Percentiles rank a stretch among this genome's conserved stretches.
phyloP scores from a whole-genome alignment of 2,888 invertebrate species.

The Tethea ocularis region DNA sequence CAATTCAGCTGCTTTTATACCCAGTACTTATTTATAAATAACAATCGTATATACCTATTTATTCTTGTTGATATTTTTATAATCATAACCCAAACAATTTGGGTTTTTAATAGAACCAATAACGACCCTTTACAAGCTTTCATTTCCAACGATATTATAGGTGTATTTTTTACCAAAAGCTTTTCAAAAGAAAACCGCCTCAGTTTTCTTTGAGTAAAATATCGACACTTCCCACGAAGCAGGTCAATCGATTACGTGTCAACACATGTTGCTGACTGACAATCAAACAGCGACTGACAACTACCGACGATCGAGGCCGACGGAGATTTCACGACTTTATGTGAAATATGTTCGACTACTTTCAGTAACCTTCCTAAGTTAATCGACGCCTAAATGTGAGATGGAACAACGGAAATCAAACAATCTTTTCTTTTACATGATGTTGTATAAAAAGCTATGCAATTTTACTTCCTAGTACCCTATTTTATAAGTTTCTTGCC shows the following conservation, averaged over 20 bases:
- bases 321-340: not conserved
- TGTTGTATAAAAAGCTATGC: not conserved
- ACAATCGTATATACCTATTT: not conserved
- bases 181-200: not conserved
- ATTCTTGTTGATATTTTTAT: not conserved
- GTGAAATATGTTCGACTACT: not conserved
- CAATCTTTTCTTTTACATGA: not conserved
- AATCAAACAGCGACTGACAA: not conserved
- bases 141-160: too few relatives aligned
- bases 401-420: not conserved
- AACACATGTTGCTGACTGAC: conserved; percentile 4
- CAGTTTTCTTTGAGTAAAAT: not conserved
- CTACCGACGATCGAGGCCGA: not conserved
- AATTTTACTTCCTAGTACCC: too few relatives aligned
- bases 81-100: not conserved
- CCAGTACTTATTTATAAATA: too few relatives aligned
- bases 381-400: not conserved
- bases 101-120: too few relatives aligned
- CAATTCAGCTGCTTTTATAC: too few relatives aligned
- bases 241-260: conserved; percentile 1
- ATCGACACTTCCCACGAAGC: not conserved
- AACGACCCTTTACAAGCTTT: not conserved
- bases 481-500: too few relatives aligned
- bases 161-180: not conserved
- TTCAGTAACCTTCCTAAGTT: not conserved